Evolutionary conservation across 2,113 vertebrate species (phyloP).

Genomic region (Tringa solitaria): DNA sequence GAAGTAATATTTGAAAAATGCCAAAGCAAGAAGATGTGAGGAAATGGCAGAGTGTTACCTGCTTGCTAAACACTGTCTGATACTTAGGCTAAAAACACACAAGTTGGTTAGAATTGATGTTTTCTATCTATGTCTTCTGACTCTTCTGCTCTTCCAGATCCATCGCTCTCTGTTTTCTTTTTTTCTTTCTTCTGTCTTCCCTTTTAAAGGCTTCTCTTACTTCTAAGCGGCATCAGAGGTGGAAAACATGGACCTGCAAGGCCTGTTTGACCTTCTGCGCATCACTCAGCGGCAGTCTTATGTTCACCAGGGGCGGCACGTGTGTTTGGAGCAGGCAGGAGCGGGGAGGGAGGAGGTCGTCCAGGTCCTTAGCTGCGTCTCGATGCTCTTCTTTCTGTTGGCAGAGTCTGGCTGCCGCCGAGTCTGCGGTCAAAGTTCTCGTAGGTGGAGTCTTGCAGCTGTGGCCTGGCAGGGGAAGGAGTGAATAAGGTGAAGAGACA

Average conservation of each 20-base stretch:
- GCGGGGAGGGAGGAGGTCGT: accelerated
- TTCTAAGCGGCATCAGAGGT: not conserved
- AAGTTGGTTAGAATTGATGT: not conserved
- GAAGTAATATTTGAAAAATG: not conserved
- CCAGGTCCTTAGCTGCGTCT: not conserved
- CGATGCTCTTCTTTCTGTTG: accelerated
- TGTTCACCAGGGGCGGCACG: not conserved
- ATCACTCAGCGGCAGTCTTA: not conserved
- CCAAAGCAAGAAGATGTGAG: not conserved
- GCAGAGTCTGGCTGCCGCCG: not conserved
- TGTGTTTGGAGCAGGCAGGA: not conserved
- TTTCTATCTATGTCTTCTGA: no score
- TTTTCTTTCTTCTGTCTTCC: not conserved
- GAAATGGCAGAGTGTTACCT: not conserved
- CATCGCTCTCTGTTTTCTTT: not conserved
- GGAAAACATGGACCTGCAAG: not conserved
- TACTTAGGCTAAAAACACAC: not conserved
- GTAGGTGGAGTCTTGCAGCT: constrained; percentile 70
- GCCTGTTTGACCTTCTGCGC: not conserved
- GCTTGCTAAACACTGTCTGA: not conserved
- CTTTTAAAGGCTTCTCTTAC: not conserved
- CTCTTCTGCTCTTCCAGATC: not conserved
- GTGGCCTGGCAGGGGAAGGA: constrained; percentile 56
- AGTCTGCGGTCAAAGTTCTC: constrained; percentile 67
- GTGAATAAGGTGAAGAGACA: not conserved